phyloP scores from a whole-genome alignment of 2,888 invertebrate genomes.

The Icerya purchasi region DNA sequence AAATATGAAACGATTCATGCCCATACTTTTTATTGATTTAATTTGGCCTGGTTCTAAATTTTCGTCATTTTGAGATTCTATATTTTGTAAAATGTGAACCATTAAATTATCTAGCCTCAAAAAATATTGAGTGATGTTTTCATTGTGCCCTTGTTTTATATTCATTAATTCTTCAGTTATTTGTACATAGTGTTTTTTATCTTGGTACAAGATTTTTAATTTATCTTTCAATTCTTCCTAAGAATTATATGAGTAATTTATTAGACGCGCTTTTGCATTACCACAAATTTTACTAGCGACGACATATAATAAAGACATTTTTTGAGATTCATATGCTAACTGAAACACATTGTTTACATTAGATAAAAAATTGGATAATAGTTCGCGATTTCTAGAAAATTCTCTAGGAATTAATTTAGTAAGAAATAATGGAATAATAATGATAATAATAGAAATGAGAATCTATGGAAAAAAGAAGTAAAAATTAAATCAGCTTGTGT shows the following conservation, averaged over 20 bases:
- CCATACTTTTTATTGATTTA: background rate
- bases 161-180: constrained; percentile 11
- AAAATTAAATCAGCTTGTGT: too few relatives aligned
- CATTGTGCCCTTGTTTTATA: constrained; percentile 6
- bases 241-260: background rate
- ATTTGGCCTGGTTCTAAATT: background rate
- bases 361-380: background rate
- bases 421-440: too few relatives aligned
- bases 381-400: background rate
- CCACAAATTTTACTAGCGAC: background rate
- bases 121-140: constrained; percentile 9
- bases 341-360: background rate
- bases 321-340: background rate
- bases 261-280: background rate
- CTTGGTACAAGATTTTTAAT: constrained; percentile 11
- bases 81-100: background rate
- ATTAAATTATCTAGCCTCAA: background rate
- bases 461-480: too few relatives aligned
- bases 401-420: background rate
- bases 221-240: constrained; percentile 10
- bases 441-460: too few relatives aligned
- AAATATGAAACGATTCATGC: background rate
- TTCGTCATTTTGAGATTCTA: background rate
- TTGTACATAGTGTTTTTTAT: constrained; percentile 13
- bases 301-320: background rate